phyloP scores from a whole-genome alignment of 1,140 invertebrate species.

The Brachystomella parvula region DNA sequence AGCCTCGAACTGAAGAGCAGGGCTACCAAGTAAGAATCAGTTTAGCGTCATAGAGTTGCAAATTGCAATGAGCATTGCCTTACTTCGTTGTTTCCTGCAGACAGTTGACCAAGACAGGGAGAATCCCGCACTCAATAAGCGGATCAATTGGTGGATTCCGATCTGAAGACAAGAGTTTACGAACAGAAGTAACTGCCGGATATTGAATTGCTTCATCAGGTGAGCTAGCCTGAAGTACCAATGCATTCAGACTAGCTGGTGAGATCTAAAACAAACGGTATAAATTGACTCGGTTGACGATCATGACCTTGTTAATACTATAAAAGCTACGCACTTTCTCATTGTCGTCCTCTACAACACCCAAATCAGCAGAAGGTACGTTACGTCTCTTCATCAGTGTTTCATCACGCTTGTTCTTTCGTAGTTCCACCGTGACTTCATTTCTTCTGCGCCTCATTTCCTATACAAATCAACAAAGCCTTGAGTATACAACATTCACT shows the following conservation, averaged over 20 bases:
- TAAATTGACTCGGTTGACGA: slow-evolving; percentile 6
- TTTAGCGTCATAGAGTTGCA: neutral
- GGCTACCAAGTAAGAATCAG: slow-evolving; percentile 50
- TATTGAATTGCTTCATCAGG: slow-evolving; percentile 64
- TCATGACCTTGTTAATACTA: slow-evolving; percentile 15
- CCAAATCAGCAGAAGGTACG: slow-evolving; percentile 73
- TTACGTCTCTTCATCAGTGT: slow-evolving; percentile 90
- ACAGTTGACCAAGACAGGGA: slow-evolving; percentile 87
- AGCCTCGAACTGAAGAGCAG: slow-evolving; percentile 93
- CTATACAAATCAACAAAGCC: slow-evolving; percentile 48
- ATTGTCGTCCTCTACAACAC: slow-evolving; percentile 55
- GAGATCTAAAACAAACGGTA: slow-evolving; percentile 48
- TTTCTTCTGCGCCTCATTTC: slow-evolving; percentile 92
- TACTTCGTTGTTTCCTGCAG: slow-evolving; percentile 68
- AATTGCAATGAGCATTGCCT: slow-evolving; percentile 33
- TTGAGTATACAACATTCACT: too few species aligned
- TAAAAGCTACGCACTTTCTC: slow-evolving; percentile 39
- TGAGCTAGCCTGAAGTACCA: slow-evolving; percentile 61
- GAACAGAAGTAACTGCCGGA: slow-evolving; percentile 71
- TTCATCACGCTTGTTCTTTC: slow-evolving; percentile 96
- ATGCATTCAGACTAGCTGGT: slow-evolving; percentile 55
- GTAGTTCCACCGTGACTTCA: slow-evolving; percentile 88
- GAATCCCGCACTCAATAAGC: slow-evolving; percentile 83
- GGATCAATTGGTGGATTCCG: slow-evolving; percentile 98
- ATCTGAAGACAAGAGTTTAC: slow-evolving; percentile 93